A percentile compares a stretch with the other conserved stretches of the same genome.
Evolutionary conservation across 2,797 vertebrate species (phyloP).

Genomic region (Lates japonicus): DNA sequence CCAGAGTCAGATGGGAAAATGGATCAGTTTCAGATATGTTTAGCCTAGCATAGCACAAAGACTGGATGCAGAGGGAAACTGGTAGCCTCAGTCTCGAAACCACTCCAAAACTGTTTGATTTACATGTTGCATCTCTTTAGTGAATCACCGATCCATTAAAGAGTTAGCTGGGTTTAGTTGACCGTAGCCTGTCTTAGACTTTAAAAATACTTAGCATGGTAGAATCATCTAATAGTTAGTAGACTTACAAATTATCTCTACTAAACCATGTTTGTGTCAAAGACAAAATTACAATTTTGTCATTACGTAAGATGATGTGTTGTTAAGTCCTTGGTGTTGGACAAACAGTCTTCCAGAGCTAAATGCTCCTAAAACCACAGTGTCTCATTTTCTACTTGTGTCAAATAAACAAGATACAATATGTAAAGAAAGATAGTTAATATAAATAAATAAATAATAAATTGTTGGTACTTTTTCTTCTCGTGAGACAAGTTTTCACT

Average conservation of each 20-base stretch:
- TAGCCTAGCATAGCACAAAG: constrained; percentile 22
- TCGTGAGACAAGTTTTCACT: no score
- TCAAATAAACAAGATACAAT: neutral
- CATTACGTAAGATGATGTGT: no score
- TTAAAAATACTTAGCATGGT: neutral
- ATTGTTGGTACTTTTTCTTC: no score
- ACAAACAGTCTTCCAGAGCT: neutral
- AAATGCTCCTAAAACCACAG: neutral
- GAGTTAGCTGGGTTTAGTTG: neutral
- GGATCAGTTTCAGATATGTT: neutral
- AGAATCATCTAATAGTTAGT: neutral
- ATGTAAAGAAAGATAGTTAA: neutral
- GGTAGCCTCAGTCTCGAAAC: neutral
- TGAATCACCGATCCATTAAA: neutral
- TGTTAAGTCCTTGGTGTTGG: neutral
- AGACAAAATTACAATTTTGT: no score
- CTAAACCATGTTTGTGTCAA: no score
- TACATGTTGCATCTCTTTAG: neutral
- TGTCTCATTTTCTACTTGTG: neutral
- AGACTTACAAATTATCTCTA: no score
- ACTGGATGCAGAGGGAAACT: neutral
- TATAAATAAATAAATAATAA: no score
- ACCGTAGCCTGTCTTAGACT: no score
- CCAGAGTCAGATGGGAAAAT: neutral
- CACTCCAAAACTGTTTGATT: neutral